Evolutionary conservation across 2,888 invertebrate genomes (phyloP).

Genomic region (Biston stratarius): DNA sequence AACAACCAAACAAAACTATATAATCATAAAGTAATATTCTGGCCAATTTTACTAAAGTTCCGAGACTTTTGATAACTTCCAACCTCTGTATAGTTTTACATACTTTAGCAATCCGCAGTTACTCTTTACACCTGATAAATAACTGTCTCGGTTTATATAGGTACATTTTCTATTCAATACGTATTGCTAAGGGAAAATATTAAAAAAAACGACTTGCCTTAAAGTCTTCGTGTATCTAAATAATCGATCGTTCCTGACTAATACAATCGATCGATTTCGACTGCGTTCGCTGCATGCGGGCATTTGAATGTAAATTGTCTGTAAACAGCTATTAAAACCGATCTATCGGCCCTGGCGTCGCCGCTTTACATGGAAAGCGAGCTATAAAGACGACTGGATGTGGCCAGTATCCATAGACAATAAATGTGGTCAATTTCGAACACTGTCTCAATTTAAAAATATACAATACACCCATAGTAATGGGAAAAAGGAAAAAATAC

Average conservation of each 20-base stretch:
- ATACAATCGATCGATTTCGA: background rate
- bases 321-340: slow-evolving; percentile 4
- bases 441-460: background rate
- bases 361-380: slow-evolving; percentile 10
- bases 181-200: too few relatives aligned
- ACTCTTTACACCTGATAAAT: too few relatives aligned
- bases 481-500: too few relatives aligned
- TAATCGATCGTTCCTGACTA: background rate
- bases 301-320: slow-evolving; percentile 7
- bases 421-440: background rate
- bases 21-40: too few relatives aligned
- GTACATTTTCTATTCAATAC: too few relatives aligned
- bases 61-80: too few relatives aligned
- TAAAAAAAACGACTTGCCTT: background rate
- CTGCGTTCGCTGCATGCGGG: slow-evolving; percentile 1
- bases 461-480: too few relatives aligned
- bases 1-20: too few relatives aligned
- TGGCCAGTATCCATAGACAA: slow-evolving; percentile 4
- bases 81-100: too few relatives aligned
- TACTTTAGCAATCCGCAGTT: too few relatives aligned
- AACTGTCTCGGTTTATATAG: too few relatives aligned
- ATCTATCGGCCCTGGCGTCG: slow-evolving; percentile 6
- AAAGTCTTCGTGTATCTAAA: background rate
- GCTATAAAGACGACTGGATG: slow-evolving; percentile 2
- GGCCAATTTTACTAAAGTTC: too few relatives aligned